Percentiles rank a stretch among this genome's conserved stretches.
These are phyloP conservation scores for Phrynocephalus versicolor DNA, from an alignment of 2,113 vertebrate species.

Conservation along the genomic window DNA sequence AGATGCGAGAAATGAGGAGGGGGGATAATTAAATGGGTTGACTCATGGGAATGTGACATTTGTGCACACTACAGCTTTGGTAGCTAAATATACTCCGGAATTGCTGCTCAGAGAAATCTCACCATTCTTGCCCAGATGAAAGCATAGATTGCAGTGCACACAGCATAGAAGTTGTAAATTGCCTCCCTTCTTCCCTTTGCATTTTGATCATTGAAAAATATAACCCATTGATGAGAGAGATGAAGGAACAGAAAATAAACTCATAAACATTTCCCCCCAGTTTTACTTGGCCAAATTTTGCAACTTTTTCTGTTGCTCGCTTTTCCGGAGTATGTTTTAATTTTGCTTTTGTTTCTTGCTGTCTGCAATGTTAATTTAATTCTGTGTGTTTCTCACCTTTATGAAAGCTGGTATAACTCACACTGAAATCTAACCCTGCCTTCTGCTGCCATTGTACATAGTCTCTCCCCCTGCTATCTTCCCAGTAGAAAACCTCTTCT, in stretches of 20 bases:
- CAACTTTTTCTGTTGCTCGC: not conserved
- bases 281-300: slow-evolving; percentile 26
- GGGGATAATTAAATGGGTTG: slow-evolving; percentile 67
- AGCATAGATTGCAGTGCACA: slow-evolving; percentile 51
- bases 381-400: slow-evolving; percentile 69
- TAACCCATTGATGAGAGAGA: not conserved
- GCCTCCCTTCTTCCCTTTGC: slow-evolving; percentile 42
- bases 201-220: slow-evolving; percentile 45
- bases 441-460: slow-evolving; percentile 97
- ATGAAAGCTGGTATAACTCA: slow-evolving; percentile 52
- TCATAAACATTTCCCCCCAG: not conserved
- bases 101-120: slow-evolving; percentile 67
- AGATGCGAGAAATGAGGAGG: slow-evolving; percentile 34
- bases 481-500: slow-evolving; percentile 64
- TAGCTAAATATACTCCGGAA: slow-evolving; percentile 94
- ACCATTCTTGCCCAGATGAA: slow-evolving; percentile 67
- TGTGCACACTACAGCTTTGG: slow-evolving; percentile 76
- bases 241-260: not conserved
- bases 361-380: slow-evolving; percentile 71
- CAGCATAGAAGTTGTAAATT: slow-evolving; percentile 47
- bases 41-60: slow-evolving; percentile 82
- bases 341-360: slow-evolving; percentile 71
- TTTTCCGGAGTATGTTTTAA: slow-evolving; percentile 84
- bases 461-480: slow-evolving; percentile 79
- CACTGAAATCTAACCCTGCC: slow-evolving; percentile 69